Percentiles rank a stretch among this genome's conserved stretches.
phyloP scores from a whole-genome alignment of 2,113 vertebrate genomes.

The Osmerus eperlanus region DNA sequence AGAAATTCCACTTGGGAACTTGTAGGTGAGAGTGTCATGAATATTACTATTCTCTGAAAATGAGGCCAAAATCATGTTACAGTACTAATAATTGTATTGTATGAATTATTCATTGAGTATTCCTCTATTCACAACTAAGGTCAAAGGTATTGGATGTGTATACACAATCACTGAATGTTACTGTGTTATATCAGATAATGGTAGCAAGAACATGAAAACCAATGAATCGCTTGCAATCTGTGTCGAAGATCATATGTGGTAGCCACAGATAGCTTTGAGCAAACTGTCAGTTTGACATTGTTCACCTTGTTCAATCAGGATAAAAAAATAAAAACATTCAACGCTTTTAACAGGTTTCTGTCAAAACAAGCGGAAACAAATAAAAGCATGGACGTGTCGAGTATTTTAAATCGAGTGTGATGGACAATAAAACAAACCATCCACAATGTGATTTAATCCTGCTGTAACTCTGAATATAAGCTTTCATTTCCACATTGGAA shows the following conservation, averaged over 20 bases:
- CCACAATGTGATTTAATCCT: background rate
- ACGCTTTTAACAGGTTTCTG: no score
- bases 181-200: conserved; percentile 29
- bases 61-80: conserved; percentile 32
- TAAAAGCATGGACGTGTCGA: background rate
- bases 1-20: conserved; percentile 11
- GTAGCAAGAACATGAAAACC: conserved; percentile 25
- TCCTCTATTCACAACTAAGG: conserved; percentile 14
- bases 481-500: background rate
- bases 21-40: conserved; percentile 26
- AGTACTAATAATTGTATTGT: conserved; percentile 36
- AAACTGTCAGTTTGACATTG: conserved; percentile 23
- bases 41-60: conserved; percentile 35
- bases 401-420: background rate
- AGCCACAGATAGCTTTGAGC: conserved; percentile 15
- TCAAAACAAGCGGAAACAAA: background rate
- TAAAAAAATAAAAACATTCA: no score
- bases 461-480: background rate
- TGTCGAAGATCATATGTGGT: conserved; percentile 40
- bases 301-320: background rate
- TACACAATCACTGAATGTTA: background rate
- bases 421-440: background rate
- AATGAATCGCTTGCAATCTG: conserved; percentile 27
- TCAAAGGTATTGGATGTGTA: conserved; percentile 12
- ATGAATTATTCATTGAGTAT: conserved; percentile 19